A percentile compares a stretch with the other conserved stretches of the same genome.
phyloP scores from a whole-genome alignment of 2,113 vertebrate genomes.

The Chaenocephalus aceratus region DNA sequence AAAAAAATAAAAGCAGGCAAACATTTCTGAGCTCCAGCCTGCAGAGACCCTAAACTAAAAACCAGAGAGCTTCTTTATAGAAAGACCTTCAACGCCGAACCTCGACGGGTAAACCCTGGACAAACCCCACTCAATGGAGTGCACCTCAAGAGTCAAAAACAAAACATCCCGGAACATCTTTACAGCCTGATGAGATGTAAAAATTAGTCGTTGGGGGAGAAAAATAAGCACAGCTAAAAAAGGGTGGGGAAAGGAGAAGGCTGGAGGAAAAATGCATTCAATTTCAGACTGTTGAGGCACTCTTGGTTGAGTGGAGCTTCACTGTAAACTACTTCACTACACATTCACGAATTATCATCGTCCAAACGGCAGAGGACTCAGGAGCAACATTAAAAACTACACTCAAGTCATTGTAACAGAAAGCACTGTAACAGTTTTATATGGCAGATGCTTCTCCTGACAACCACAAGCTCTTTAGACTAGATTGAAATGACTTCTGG shows the following conservation, averaged over 20 bases:
- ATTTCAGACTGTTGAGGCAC: constrained; percentile 72
- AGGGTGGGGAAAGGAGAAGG: accelerated
- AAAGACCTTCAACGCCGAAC: constrained; percentile 45
- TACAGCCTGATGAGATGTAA: not conserved
- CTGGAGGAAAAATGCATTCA: constrained; percentile 5
- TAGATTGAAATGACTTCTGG: constrained; percentile 19
- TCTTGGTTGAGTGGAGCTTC: constrained; percentile 72
- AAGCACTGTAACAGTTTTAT: constrained; percentile 68
- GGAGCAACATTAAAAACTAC: constrained; percentile 58
- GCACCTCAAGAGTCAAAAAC: constrained; percentile 67
- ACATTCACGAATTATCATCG: constrained; percentile 61
- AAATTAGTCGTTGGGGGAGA: too few species aligned
- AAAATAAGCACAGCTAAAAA: not conserved
- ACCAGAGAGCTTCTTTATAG: constrained; percentile 44
- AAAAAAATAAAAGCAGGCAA: constrained; percentile 65
- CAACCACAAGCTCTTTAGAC: constrained; percentile 36
- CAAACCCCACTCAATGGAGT: constrained; percentile 61
- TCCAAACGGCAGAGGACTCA: constrained; percentile 47
- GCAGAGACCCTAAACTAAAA: constrained; percentile 78
- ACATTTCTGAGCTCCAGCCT: constrained; percentile 77
- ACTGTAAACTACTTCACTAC: constrained; percentile 71
- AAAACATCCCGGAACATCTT: constrained; percentile 21
- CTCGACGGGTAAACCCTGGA: constrained; percentile 22
- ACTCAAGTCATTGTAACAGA: constrained; percentile 54
- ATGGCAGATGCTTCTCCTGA: constrained; percentile 59